A percentile compares a stretch with the other conserved stretches of the same genome.
phyloP scores from a whole-genome alignment of 1,140 invertebrate genomes.

The Drosophila gunungcola region DNA sequence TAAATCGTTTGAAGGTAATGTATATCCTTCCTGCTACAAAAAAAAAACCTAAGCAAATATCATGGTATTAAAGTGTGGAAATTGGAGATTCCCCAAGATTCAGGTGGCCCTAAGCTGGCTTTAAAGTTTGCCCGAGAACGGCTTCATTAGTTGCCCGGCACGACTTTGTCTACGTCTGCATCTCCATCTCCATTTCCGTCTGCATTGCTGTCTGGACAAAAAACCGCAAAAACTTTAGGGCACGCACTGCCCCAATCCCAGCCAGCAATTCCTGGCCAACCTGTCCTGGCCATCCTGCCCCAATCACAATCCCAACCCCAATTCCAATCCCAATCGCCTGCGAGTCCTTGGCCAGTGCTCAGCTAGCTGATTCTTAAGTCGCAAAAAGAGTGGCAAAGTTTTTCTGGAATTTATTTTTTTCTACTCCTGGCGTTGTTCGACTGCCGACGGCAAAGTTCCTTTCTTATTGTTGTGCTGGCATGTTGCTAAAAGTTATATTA shows the following conservation, averaged over 20 bases:
- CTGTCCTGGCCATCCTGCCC: conserved; percentile 14
- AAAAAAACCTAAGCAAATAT: background rate
- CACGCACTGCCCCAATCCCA: conserved; percentile 60
- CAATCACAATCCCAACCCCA: too few species aligned
- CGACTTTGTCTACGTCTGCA: conserved; percentile 43
- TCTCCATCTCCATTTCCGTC: conserved; percentile 33
- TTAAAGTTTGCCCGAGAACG: conserved; percentile 40
- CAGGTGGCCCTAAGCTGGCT: conserved; percentile 29
- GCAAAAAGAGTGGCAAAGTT: conserved; percentile 68
- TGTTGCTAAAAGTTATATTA: conserved; percentile 78
- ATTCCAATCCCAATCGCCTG: background rate
- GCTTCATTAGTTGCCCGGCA: conserved; percentile 76
- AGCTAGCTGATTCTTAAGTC: conserved; percentile 56
- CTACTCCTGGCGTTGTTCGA: conserved; percentile 26
- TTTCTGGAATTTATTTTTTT: conserved; percentile 53
- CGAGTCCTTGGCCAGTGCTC: conserved; percentile 43
- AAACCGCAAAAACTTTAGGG: conserved; percentile 69
- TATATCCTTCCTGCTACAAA: background rate
- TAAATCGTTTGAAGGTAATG: background rate
- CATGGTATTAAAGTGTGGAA: conserved; percentile 1
- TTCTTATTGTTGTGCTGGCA: conserved; percentile 61
- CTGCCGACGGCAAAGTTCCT: conserved; percentile 49
- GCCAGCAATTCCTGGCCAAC: conserved; percentile 10
- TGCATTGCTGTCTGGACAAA: conserved; percentile 39
- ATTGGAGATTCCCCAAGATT: conserved; percentile 8